Conservation (phyloP, 2,888 invertebrate genomes). For the Heliconius charithonia region DNA sequence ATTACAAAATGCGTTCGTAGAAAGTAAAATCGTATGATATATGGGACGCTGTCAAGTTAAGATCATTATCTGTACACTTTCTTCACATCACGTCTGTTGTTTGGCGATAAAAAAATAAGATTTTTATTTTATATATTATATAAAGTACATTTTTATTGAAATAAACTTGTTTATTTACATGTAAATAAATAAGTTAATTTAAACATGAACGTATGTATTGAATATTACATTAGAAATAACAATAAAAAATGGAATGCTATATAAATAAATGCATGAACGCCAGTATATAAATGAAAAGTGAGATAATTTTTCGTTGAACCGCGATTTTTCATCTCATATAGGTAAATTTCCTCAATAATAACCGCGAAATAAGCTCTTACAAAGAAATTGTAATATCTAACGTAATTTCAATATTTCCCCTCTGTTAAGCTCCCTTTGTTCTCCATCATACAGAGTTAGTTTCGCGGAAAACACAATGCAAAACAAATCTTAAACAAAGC, state of each 20-base stretch:
- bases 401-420: slow-evolving; percentile 9
- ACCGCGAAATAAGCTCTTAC: not conserved
- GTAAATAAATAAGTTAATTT: not conserved
- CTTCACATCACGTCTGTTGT: slow-evolving; percentile 5
- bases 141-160: not conserved
- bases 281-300: not conserved
- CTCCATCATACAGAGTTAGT: slow-evolving; percentile 1
- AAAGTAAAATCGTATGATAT: slow-evolving; percentile 25
- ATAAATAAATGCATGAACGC: not conserved
- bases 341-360: slow-evolving; percentile 5
- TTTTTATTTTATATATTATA: not conserved
- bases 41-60: slow-evolving; percentile 21
- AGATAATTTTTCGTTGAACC: not conserved
- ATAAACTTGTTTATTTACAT: not conserved
- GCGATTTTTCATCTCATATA: not conserved
- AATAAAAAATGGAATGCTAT: not conserved
- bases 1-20: slow-evolving; percentile 3
- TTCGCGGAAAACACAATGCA: slow-evolving; percentile 27
- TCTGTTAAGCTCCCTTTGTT: slow-evolving; percentile 7
- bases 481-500: slow-evolving; percentile 26
- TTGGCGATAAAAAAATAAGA: not conserved
- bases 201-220: no score
- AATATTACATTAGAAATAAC: no score
- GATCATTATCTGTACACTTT: slow-evolving; percentile 16
- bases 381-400: not conserved